Evolutionary conservation across 2,888 invertebrate genomes (phyloP), one percentile per base, ranked within the genome.

Genomic region (Clivina fossor): DNA sequence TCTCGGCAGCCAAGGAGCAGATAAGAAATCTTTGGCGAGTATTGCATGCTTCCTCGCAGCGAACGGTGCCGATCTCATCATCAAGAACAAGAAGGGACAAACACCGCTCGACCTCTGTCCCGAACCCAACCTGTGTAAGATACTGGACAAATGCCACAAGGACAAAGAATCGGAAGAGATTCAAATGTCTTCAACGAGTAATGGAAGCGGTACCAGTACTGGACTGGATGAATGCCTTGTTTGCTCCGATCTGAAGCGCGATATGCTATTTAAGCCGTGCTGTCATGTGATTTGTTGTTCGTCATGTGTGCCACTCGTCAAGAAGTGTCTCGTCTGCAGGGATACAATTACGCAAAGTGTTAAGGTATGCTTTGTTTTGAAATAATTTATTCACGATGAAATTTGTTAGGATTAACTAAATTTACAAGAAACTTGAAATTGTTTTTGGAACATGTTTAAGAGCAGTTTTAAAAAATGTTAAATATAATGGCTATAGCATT

Each of bases 61-160:
- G 9, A 92, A 95, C 70, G 97, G 97, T 0, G 96, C 97, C 37
- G 95, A 96, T 72, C 81, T 97, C 61, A 87, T 87, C 11, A 80
- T 95, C 53, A 93, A 93, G 72, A 97, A 97, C 75, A 90, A 93
- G 67, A 93, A 93, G 76, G 89, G 90, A 49, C 96, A 97, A 78
- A 96, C 96, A 0, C 96, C 97, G 0, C 77, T 98, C 24, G 96
- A 97, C 72, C 80, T 98, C 8, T 98, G 97, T 69, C 97, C 97
- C 0, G 97, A 98, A 77, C 96, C 96, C n/a, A 95, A 95, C 76
- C 82, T 97, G 16, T 93, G 94, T 78, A 94, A 94, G 71, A 92
- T 94, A 0, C 78, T 97, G 50, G 88, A 91, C 18, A 94, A 93
- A 68, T 95, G 95, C 69, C 91, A 93, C 74, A 93, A 93, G 69